Base-by-base conservation (phyloP, 1,140 invertebrate genomes). In the Oryctes rhinoceros region DNA sequence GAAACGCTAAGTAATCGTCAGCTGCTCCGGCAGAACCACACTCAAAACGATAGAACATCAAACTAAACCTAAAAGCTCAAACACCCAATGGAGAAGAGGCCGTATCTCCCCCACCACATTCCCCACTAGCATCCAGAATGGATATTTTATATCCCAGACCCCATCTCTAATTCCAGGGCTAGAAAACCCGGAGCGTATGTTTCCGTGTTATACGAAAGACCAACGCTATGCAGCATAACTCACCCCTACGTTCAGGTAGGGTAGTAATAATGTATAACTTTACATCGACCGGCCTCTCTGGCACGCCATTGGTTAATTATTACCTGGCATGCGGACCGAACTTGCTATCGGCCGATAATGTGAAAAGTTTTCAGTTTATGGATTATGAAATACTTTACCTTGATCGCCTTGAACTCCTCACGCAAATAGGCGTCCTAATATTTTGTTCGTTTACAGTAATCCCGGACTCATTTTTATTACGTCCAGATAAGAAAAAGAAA, bases 271-370 rank as follows among this genome's bases (percentile, higher is more conserved):
- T 81, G 80, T 62, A 81, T 82, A 82, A 82, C 74, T 80, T 81
- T 78, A 81, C 81, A 83, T 82, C 79, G 82, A 82, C 81, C 82
- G 30, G 74, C 30, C 78, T 18, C 67, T 77, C 65, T 80, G 78
- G 65, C 83, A 83, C 82, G 83, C 82, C 82, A 84, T 84, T 82
- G 81, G 83, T 80, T 84, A 84, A 84, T 84, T 84, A 84, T 84
- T 82, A 82, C 80, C 82, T 82, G 82, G 82, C 83, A 82, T 81
- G 83, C 77, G 62, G 82, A 78, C 79, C 81, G 79, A 78, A 81
- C 81, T 81, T 49, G 67, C 80, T 75, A 82, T 82, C 81, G 77
- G 74, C 81, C 81, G 79, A 82, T 82, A 82, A 82, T 82, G 81
- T 81, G 81, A 79, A 82, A 82, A 82, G 37, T 82, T 82, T 81